phyloP scores from a whole-genome alignment of 2,888 invertebrate genomes.

The Tupiocoris notatus region DNA sequence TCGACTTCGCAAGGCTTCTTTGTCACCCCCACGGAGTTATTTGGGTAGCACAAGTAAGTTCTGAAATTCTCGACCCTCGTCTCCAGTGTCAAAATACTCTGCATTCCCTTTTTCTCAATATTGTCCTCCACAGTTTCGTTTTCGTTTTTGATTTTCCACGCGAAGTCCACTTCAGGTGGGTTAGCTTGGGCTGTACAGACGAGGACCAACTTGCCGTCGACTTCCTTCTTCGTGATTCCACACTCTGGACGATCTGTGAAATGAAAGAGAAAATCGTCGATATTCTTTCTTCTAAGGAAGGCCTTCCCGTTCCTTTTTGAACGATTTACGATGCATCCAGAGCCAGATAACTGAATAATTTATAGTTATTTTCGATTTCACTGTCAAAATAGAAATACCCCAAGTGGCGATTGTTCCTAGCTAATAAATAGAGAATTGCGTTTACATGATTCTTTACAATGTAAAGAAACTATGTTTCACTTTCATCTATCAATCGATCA shows the following conservation, averaged over 20 bases:
- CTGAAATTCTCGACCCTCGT: constrained; percentile 64
- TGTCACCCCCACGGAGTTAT: constrained; percentile 74
- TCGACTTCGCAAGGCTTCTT: constrained; percentile 58
- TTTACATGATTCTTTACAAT: too few species aligned
- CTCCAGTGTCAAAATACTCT: constrained; percentile 65
- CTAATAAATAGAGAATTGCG: too few species aligned
- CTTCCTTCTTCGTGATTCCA: constrained; percentile 69
- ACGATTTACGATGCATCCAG: too few species aligned
- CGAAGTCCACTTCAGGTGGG: constrained; percentile 73
- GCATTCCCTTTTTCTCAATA: constrained; percentile 58
- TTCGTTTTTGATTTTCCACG: constrained; percentile 80
- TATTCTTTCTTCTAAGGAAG: too few species aligned
- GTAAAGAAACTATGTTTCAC: too few species aligned
- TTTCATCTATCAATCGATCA: too few species aligned
- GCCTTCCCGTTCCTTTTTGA: too few species aligned
- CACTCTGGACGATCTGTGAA: constrained; percentile 83
- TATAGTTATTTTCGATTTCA: too few species aligned
- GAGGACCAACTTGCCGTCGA: constrained; percentile 72
- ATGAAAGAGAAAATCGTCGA: too few species aligned
- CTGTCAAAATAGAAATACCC: too few species aligned
- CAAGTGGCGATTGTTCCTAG: too few species aligned
- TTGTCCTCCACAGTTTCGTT: constrained; percentile 72
- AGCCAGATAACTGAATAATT: too few species aligned
- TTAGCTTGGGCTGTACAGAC: constrained; percentile 80
- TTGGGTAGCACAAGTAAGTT: constrained; percentile 81